phyloP scores from a whole-genome alignment of 2,113 vertebrate genomes.

The Atractosteus spatula region DNA sequence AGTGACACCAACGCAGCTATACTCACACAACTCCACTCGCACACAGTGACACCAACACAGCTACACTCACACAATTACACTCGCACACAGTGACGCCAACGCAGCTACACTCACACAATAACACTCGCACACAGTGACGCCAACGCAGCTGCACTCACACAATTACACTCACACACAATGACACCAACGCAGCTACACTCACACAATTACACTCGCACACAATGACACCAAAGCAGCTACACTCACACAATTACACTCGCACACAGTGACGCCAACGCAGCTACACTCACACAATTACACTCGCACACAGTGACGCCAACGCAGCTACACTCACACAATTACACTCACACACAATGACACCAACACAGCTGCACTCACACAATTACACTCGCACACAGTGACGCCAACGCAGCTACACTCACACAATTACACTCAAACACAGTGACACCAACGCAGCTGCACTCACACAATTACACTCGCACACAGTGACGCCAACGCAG shows the following conservation, averaged over 20 bases:
- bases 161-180: no score
- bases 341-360: not conserved
- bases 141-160: no score
- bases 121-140: not conserved
- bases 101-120: not conserved
- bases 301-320: not conserved
- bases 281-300: not conserved
- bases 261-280: no score
- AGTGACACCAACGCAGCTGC: not conserved
- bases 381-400: not conserved
- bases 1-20: no score
- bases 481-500: no score
- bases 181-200: no score
- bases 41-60: no score
- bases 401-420: not conserved
- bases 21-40: no score
- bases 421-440: not conserved
- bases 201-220: no score
- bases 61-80: no score
- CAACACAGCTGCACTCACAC: not conserved
- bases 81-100: not conserved
- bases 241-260: not conserved
- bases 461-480: no score
- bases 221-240: not conserved
- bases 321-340: not conserved